A percentile compares a stretch with the other conserved stretches of the same genome.
These are phyloP conservation scores for Diorhabda sublineata DNA, from an alignment of 1,140 invertebrate species.

Conservation along the genomic window DNA sequence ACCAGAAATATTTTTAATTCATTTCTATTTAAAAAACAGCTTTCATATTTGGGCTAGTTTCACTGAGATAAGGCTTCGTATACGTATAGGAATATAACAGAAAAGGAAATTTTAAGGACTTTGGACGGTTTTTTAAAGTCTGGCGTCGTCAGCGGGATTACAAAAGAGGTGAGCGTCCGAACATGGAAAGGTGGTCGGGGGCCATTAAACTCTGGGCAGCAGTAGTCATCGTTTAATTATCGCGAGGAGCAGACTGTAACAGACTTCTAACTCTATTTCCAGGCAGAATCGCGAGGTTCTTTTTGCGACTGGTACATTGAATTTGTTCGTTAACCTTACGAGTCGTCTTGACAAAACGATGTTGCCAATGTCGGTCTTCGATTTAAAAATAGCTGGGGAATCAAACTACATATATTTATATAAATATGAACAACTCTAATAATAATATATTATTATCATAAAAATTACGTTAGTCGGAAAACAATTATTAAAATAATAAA, in stretches of 20 bases:
- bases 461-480: neutral
- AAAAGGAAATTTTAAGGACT: no score
- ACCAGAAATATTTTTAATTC: no score
- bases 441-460: neutral
- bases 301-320: neutral
- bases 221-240: neutral
- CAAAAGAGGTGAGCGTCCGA: neutral
- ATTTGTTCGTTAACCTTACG: conserved; percentile 16
- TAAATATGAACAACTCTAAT: neutral
- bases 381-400: no score
- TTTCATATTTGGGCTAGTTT: no score
- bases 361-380: neutral
- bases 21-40: no score
- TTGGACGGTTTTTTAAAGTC: no score
- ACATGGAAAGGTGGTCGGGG: neutral
- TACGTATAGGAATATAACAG: no score
- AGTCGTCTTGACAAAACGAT: conserved; percentile 8
- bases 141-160: no score
- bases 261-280: neutral
- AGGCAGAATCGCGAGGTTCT: neutral
- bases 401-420: neutral
- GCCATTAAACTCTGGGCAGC: neutral
- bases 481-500: neutral
- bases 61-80: no score
- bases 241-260: neutral